A percentile compares a stretch with the other conserved stretches of the same genome.
phyloP scores from a whole-genome alignment of 2,113 vertebrate species.

The Pitta sordida region DNA sequence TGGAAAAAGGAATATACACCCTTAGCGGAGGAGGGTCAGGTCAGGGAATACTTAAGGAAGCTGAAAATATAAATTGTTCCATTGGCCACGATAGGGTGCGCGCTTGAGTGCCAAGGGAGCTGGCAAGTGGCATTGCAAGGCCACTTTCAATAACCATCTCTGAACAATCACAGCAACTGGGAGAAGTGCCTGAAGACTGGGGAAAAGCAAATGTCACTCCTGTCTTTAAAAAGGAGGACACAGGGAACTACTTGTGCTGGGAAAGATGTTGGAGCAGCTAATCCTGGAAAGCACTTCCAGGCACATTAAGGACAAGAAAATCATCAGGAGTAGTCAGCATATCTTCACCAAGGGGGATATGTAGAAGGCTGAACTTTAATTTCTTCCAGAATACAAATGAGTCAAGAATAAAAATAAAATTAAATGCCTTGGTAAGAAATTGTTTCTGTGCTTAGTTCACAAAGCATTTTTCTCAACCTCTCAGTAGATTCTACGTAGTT shows the following conservation, averaged over 20 bases:
- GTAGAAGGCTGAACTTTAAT: neutral
- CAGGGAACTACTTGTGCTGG: neutral
- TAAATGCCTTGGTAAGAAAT: neutral
- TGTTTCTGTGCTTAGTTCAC: neutral
- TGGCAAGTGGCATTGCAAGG: neutral
- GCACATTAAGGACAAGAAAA: neutral
- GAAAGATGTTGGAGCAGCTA: neutral
- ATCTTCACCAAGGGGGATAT: neutral
- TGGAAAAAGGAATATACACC: neutral
- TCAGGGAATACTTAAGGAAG: neutral
- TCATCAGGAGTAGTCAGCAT: neutral
- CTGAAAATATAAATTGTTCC: neutral
- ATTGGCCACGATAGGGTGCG: neutral
- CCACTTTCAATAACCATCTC: neutral
- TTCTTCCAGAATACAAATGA: neutral
- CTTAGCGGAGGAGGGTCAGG: neutral
- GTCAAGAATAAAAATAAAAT: neutral
- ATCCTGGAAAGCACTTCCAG: neutral
- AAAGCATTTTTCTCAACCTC: neutral
- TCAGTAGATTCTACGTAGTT: constrained; percentile 40
- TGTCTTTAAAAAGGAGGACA: neutral
- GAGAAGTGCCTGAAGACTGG: neutral
- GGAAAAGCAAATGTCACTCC: neutral
- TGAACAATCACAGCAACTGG: neutral
- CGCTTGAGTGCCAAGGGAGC: neutral